Percentiles rank a stretch among this genome's conserved stretches.
Conservation (phyloP, 2,888 invertebrate genomes). For the Unio pictorum region DNA sequence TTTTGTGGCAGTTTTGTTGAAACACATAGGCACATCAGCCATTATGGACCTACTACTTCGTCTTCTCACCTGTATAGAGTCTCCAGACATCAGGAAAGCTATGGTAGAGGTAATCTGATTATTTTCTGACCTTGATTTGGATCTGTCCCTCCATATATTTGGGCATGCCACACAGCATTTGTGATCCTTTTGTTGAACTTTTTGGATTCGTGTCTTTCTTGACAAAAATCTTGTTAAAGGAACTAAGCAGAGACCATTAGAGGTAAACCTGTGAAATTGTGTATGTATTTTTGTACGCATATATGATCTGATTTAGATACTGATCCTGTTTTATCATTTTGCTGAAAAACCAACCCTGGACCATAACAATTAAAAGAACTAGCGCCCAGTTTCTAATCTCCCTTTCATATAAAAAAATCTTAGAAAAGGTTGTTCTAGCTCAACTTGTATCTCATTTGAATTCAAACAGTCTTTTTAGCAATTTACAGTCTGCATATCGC, state of each 20-base stretch:
- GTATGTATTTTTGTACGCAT: background rate
- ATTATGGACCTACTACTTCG: constrained; percentile 88
- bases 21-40: constrained; percentile 93
- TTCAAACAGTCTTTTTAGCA: too few relatives aligned
- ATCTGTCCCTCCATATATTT: background rate
- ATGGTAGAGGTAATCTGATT: constrained; percentile 70
- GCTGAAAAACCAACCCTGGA: too few relatives aligned
- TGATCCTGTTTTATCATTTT: too few relatives aligned
- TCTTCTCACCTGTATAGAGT: constrained; percentile 77
- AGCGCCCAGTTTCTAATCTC: too few relatives aligned
- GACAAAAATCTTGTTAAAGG: background rate
- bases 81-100: constrained; percentile 81
- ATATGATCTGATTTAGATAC: background rate
- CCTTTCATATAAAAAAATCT: too few relatives aligned
- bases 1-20: constrained; percentile 88
- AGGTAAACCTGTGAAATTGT: too few relatives aligned
- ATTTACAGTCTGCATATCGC: too few relatives aligned
- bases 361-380: too few relatives aligned
- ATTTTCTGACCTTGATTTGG: background rate
- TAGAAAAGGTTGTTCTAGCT: too few relatives aligned
- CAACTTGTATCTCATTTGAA: too few relatives aligned
- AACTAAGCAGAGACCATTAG: background rate
- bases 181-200: background rate
- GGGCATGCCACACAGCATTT: background rate
- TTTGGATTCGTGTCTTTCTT: background rate